Conservation (phyloP, 2,113 vertebrate species). For the Lonchura striata region DNA sequence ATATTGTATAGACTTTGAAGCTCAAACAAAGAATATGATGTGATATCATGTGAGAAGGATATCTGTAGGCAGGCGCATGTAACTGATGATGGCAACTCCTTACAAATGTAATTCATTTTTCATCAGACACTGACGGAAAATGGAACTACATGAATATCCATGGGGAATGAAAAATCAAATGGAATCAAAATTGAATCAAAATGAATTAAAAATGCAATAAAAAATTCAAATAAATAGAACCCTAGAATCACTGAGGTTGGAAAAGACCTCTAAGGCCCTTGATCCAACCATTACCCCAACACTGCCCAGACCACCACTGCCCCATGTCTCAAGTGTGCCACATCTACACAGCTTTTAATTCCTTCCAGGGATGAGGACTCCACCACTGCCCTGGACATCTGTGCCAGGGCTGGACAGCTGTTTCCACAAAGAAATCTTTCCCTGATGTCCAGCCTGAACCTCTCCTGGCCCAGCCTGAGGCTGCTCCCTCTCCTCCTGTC, state of each 20-base stretch:
- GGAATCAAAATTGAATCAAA: background rate
- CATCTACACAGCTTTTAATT: rapidly evolving
- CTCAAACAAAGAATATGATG: background rate
- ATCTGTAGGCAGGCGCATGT: background rate
- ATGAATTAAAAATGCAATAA: background rate
- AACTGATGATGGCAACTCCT: background rate
- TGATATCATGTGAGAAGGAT: background rate
- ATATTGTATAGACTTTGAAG: background rate
- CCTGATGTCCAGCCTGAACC: rapidly evolving
- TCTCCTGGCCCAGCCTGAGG: rapidly evolving
- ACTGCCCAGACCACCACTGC: background rate
- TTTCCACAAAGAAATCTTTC: background rate
- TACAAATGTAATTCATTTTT: background rate
- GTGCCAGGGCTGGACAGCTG: background rate
- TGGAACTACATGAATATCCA: background rate
- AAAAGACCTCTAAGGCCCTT: background rate
- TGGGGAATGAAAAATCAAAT: background rate
- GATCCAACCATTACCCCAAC: rapidly evolving
- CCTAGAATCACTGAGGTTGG: too few species aligned
- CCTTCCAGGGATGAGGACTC: background rate
- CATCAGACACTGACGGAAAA: background rate
- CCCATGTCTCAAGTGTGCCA: rapidly evolving
- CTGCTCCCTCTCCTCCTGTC: rapidly evolving
- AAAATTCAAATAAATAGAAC: background rate
- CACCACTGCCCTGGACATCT: background rate